A percentile compares a stretch with the other conserved stretches of the same genome.
Conservation (phyloP, 2,888 invertebrate genomes). For the Scaptomyza flava region DNA sequence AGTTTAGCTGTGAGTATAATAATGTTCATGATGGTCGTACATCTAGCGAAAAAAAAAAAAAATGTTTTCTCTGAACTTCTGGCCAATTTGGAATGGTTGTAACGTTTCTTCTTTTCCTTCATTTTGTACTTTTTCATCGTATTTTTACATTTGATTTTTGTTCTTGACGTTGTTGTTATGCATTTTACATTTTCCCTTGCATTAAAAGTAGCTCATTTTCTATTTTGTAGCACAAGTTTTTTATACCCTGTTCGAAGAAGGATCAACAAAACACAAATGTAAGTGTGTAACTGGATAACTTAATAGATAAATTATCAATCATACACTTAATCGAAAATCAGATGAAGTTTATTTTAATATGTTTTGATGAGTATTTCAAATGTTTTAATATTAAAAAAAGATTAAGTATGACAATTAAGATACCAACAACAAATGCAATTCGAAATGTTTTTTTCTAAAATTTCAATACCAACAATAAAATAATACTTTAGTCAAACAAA, state of each 20-base stretch:
- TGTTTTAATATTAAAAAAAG: too few relatives aligned
- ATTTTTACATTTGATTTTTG: conserved; percentile 33
- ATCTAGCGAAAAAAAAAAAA: conserved; percentile 35
- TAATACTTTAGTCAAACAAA: too few relatives aligned
- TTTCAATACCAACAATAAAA: too few relatives aligned
- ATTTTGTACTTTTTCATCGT: conserved; percentile 22
- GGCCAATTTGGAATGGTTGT: conserved; percentile 45
- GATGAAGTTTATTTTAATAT: too few relatives aligned
- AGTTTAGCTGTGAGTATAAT: background rate
- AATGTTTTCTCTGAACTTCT: conserved; percentile 23
- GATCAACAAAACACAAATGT: background rate
- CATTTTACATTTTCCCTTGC: conserved; percentile 49
- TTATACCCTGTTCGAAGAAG: conserved; percentile 19
- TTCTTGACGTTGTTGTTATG: conserved; percentile 30
- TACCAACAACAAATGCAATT: too few relatives aligned
- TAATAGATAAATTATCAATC: too few relatives aligned
- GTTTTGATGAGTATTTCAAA: too few relatives aligned
- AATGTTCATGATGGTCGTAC: conserved; percentile 18
- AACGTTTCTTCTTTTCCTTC: conserved; percentile 15
- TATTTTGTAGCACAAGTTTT: conserved; percentile 23
- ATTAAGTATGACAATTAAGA: too few relatives aligned
- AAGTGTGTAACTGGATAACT: background rate
- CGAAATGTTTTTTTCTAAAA: too few relatives aligned
- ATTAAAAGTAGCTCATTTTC: conserved; percentile 51
- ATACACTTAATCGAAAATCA: too few relatives aligned